Conservation (phyloP, 2,888 invertebrate genomes). For the Philereme transversata region DNA sequence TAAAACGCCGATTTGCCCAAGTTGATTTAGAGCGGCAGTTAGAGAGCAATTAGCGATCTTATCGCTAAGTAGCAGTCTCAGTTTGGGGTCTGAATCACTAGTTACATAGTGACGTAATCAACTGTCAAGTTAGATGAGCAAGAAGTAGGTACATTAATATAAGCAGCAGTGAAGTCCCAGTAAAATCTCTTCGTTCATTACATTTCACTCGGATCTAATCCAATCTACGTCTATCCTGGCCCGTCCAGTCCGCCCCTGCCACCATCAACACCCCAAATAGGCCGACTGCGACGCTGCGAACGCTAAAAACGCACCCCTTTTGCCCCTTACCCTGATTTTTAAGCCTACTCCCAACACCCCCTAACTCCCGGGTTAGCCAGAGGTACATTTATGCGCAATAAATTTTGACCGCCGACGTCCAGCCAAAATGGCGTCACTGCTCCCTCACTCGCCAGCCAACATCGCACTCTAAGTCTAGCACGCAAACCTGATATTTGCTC, state of each 20-base stretch:
- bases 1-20: too few species aligned
- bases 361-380: conserved; percentile 82
- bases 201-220: not conserved
- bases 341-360: conserved; percentile 79
- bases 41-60: too few species aligned
- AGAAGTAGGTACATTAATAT: too few species aligned
- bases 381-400: conserved; percentile 84
- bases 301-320: conserved; percentile 81
- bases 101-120: too few species aligned
- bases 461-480: conserved; percentile 41
- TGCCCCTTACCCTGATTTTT: conserved; percentile 79
- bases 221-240: not conserved
- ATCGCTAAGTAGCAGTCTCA: too few species aligned
- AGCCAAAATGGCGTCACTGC: conserved; percentile 69
- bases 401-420: conserved; percentile 78
- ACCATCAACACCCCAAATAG: conserved; percentile 82
- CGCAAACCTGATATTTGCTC: conserved; percentile 40
- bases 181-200: not conserved
- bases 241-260: conserved; percentile 58
- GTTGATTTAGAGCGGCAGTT: too few species aligned
- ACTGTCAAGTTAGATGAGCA: too few species aligned
- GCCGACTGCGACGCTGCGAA: conserved; percentile 71
- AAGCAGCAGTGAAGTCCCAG: not conserved
- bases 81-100: too few species aligned
- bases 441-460: conserved; percentile 41